A percentile compares a stretch with the other conserved stretches of the same genome.
These are phyloP conservation scores for Tychaedon coryphoeus DNA, from an alignment of 2,113 vertebrate genomes.

Conservation along the genomic window DNA sequence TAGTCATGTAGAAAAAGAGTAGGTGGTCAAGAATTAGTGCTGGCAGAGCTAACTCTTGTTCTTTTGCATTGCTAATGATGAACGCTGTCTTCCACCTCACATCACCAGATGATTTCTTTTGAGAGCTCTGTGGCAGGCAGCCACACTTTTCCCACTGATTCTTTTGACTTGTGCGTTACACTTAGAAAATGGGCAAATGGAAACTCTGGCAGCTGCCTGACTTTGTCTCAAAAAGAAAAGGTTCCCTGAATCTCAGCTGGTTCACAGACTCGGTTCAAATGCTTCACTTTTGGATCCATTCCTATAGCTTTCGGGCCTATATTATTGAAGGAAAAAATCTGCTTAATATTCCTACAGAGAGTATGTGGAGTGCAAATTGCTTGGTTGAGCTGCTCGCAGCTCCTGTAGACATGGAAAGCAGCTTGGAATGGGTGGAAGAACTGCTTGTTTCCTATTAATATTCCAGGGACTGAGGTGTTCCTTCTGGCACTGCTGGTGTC, in stretches of 20 bases:
- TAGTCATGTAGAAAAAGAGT: conserved; percentile 61
- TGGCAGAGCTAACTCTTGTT: conserved; percentile 35
- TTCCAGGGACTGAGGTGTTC: background rate
- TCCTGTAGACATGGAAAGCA: background rate
- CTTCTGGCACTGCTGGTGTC: background rate
- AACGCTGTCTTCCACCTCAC: conserved; percentile 43
- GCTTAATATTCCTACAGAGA: conserved; percentile 41
- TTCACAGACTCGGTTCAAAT: conserved; percentile 44
- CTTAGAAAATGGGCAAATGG: conserved; percentile 62
- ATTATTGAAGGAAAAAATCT: conserved; percentile 25
- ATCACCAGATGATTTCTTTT: conserved; percentile 65
- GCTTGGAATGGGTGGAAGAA: background rate
- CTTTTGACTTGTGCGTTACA: conserved; percentile 60
- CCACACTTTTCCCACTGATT: conserved; percentile 47
- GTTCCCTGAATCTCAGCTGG: conserved; percentile 58
- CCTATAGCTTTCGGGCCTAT: conserved; percentile 44
- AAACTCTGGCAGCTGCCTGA: conserved; percentile 65
- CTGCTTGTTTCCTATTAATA: background rate
- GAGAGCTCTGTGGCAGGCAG: conserved; percentile 49
- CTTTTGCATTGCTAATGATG: conserved; percentile 56
- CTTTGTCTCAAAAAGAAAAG: conserved; percentile 56
- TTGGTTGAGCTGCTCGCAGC: background rate
- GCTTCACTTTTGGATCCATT: conserved; percentile 59
- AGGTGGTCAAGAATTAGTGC: conserved; percentile 49
- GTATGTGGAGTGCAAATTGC: background rate